Percentiles rank a stretch among this genome's conserved stretches.
phyloP scores from a whole-genome alignment of 2,888 invertebrate species.

The Parapristionchus giblindavisi region DNA sequence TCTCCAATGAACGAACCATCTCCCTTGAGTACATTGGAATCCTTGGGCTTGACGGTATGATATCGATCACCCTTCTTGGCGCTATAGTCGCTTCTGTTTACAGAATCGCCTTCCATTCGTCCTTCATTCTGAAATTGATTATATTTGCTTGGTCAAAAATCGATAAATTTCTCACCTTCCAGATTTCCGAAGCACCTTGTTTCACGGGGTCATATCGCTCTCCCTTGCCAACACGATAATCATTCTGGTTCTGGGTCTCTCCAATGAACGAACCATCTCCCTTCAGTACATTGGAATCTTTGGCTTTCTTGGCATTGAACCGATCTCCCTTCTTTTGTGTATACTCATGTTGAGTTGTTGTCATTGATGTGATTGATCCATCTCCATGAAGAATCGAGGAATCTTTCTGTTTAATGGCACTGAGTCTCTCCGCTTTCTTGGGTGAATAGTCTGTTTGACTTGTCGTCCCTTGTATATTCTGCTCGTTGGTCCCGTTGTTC shows the following conservation, averaged over 20 bases:
- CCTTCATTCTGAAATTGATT: slow-evolving; percentile 29
- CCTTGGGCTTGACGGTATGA: slow-evolving; percentile 38
- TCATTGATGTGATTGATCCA: too few species aligned
- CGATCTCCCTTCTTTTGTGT: slow-evolving; percentile 43
- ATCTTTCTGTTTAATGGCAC: slow-evolving; percentile 45
- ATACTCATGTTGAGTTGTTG: too few species aligned
- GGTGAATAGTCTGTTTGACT: slow-evolving; percentile 46
- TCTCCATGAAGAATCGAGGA: slow-evolving; percentile 49
- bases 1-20: slow-evolving; percentile 35
- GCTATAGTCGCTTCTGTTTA: slow-evolving; percentile 44
- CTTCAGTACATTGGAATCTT: slow-evolving; percentile 37
- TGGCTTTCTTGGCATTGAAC: slow-evolving; percentile 36
- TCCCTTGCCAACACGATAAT: slow-evolving; percentile 31
- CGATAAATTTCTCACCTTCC: slow-evolving; percentile 41
- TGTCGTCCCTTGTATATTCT: slow-evolving; percentile 37
- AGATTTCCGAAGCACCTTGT: slow-evolving; percentile 38
- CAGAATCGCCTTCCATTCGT: slow-evolving; percentile 38
- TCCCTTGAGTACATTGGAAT: slow-evolving; percentile 38
- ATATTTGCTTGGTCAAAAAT: slow-evolving; percentile 37
- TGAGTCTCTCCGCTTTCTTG: slow-evolving; percentile 48
- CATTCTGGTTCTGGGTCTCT: slow-evolving; percentile 29
- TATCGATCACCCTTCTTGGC: slow-evolving; percentile 43
- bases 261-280: slow-evolving; percentile 38
- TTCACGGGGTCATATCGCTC: slow-evolving; percentile 14
- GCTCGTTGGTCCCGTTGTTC: slow-evolving; percentile 21